A percentile compares a stretch with the other conserved stretches of the same genome.
phyloP scores from a whole-genome alignment of 2,888 invertebrate species.

The Rhogogaster chlorosoma region DNA sequence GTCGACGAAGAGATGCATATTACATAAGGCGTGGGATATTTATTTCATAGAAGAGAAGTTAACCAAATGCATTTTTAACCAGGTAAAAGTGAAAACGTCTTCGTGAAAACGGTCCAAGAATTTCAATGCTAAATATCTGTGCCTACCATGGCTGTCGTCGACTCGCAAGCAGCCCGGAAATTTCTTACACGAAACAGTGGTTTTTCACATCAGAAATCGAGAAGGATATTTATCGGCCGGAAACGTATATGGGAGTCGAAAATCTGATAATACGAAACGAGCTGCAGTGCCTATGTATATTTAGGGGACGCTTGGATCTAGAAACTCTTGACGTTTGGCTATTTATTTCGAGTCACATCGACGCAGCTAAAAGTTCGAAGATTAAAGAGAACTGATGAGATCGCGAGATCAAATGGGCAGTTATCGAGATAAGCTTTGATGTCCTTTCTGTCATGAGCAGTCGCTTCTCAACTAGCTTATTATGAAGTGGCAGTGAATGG shows the following conservation, averaged over 20 bases:
- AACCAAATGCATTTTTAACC: slow-evolving; percentile 30
- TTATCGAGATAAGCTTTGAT: slow-evolving; percentile 22
- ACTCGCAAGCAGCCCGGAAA: neutral
- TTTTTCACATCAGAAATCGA: neutral
- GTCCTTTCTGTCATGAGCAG: neutral
- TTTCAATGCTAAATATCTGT: neutral
- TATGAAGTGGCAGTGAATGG: neutral
- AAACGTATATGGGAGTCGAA: neutral
- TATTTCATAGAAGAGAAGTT: neutral
- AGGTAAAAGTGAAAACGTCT: neutral
- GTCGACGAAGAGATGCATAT: neutral
- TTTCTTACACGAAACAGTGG: slow-evolving; percentile 5
- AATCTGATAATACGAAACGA: slow-evolving; percentile 13
- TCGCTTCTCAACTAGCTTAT: neutral
- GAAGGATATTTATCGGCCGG: neutral
- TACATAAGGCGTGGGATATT: slow-evolving; percentile 6
- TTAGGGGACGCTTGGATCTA: neutral
- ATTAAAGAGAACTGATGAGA: slow-evolving; percentile 19
- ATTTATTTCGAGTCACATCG: slow-evolving; percentile 17
- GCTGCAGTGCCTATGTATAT: neutral
- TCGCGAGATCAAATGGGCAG: neutral
- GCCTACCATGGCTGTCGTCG: neutral
- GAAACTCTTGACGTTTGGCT: slow-evolving; percentile 3
- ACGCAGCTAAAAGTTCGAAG: neutral
- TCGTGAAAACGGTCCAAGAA: slow-evolving; percentile 7